Base-by-base conservation (phyloP, 2,797 vertebrate genomes). In the Cossypha niveicapilla region DNA sequence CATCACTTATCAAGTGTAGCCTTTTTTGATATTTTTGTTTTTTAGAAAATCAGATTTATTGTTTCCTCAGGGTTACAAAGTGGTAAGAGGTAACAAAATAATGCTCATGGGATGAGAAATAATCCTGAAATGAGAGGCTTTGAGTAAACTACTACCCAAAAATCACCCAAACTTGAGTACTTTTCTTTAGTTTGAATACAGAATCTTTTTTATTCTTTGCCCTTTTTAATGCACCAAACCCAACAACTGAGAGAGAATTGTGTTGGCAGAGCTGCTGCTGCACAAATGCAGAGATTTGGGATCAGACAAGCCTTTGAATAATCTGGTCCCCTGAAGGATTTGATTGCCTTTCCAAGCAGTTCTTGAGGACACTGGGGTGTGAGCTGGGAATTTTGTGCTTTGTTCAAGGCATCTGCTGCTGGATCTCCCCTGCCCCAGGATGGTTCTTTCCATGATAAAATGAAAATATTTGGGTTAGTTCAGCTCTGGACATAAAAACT, bases 391-490 rank as follows among this genome's bases (percentile, higher is more conserved):
- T 10, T n/a, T 1, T 22, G 23, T 51, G 60, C 19, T 39, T 30
- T 28, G 18, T 23, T 35, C 30, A 11, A 30, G 56, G 56, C 45
- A 21, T 16, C 19, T 68, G n/a, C 54, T 78, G 9, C 65, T 80
- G 88, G 37, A 3, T 19, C 50, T 78, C 12, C 28, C 45, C 61
- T 48, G 25, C 3, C 17, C 54, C 37, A 11, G 6, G 3, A 0
- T 6, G 14, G 28, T 39, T 66, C 9, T 71, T 17, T 17, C 34
- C 2, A 2, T 27, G n/a, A 9, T 41, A 13, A 50, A 50, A 39
- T 39, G 22, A 65, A 21, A 25, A 7, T 47, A 2, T 2, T 8
- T 17, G 13, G 10, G 0, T 35, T 35, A 8, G 1, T 11, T 84
- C 19, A 21, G 37, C 11, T 67, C 50, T 54, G 70, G 35, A 6